Evolutionary conservation across 2,888 invertebrate species (phyloP).

Genomic region (Leptopilina syphax): DNA sequence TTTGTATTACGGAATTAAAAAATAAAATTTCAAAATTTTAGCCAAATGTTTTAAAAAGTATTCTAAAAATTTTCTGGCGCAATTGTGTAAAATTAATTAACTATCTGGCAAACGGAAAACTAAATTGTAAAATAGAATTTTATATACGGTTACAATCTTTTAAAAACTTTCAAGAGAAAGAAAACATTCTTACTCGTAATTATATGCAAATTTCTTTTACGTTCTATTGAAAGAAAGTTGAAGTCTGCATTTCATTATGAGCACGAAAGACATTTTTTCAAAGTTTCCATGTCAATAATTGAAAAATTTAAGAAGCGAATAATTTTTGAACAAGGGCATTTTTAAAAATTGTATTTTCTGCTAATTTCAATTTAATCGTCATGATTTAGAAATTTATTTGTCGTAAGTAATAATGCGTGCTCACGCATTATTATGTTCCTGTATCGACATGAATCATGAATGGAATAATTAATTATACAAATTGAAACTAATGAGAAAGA

Average conservation of each 20-base stretch:
- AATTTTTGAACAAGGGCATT: no score
- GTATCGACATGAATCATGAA: background rate
- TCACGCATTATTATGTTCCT: background rate
- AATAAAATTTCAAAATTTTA: no score
- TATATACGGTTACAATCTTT: background rate
- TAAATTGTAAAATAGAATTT: background rate
- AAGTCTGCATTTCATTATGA: background rate
- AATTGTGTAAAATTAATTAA: no score
- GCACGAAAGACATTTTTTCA: background rate
- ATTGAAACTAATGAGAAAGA: constrained; percentile 27
- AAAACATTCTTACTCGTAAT: background rate
- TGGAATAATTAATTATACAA: constrained; percentile 28
- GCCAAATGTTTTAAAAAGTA: no score
- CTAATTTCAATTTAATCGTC: no score
- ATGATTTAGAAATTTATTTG: constrained; percentile 2
- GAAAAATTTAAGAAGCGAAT: background rate
- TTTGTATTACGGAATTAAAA: no score
- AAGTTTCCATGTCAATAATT: background rate
- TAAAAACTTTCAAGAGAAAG: background rate
- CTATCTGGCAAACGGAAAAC: no score
- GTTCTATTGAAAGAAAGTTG: background rate
- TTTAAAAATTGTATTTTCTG: no score
- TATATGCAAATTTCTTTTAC: background rate
- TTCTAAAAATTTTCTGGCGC: no score
- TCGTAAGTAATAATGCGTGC: constrained; percentile 11